Evolutionary conservation across 2,113 vertebrate species (phyloP).

Genomic region (Apteryx owenii): DNA sequence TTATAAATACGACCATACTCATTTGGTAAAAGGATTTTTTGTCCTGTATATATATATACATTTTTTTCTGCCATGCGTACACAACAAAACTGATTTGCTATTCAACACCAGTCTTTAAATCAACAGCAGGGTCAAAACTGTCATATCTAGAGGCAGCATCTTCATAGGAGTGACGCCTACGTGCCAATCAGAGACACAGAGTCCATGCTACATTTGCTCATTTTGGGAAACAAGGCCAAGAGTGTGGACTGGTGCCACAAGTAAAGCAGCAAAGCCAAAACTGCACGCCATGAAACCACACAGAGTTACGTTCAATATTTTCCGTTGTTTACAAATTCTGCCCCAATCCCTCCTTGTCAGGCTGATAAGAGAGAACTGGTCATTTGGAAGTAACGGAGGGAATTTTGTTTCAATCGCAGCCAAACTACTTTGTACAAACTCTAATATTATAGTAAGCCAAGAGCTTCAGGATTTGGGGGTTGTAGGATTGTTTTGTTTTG

Average conservation of each 20-base stretch:
- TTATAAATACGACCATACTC: neutral
- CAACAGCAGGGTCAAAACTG: neutral
- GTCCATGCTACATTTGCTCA: neutral
- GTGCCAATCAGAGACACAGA: neutral
- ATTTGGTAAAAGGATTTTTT: neutral
- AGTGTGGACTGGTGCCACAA: neutral
- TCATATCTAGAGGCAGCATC: neutral
- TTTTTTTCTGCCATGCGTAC: neutral
- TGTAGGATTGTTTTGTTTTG: neutral
- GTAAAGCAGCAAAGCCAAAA: neutral
- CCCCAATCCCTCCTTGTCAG: neutral
- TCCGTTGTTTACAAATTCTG: neutral
- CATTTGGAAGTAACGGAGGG: neutral
- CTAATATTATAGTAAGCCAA: neutral
- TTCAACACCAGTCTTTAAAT: neutral
- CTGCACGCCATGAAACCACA: fast-evolving
- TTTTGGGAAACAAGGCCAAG: neutral
- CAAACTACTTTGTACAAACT: neutral
- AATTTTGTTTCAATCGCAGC: neutral
- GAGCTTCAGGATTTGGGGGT: neutral
- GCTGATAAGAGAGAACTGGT: neutral
- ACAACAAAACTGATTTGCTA: neutral
- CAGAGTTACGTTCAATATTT: neutral
- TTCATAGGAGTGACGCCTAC: neutral
- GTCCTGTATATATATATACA: neutral